Conservation (phyloP, 2,888 invertebrate genomes). For the Conomelus anceps region DNA sequence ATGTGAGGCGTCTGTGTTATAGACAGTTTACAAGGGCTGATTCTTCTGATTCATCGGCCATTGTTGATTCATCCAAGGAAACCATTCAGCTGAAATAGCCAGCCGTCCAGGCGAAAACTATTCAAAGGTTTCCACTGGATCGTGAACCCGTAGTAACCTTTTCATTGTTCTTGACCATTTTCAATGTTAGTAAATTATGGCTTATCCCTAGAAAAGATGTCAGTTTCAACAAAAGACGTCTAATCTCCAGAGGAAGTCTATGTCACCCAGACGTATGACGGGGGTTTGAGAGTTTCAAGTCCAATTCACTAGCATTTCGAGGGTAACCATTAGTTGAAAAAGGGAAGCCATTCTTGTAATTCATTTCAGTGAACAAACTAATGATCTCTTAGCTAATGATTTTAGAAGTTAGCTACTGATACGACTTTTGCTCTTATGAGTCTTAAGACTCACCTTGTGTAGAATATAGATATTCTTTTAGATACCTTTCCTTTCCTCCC, state of each 20-base stretch:
- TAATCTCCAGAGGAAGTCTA: not conserved
- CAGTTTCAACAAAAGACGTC: not conserved
- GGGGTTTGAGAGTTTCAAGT: not conserved
- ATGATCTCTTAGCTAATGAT: too few species aligned
- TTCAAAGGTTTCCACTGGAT: not conserved
- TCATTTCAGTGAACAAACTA: not conserved
- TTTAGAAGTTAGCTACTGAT: not conserved
- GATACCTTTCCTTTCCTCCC: too few species aligned
- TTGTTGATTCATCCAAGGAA: not conserved
- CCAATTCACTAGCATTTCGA: not conserved
- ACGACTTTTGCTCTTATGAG: not conserved
- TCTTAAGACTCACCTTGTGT: too few species aligned
- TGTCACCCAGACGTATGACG: not conserved
- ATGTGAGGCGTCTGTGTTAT: not conserved
- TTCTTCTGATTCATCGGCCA: not conserved
- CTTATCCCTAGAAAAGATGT: not conserved
- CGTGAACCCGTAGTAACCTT: not conserved
- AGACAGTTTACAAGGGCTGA: not conserved
- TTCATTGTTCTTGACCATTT: not conserved
- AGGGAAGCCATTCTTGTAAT: not conserved
- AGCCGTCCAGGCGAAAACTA: not conserved
- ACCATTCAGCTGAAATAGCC: not conserved
- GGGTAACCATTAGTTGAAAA: not conserved
- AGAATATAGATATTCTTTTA: too few species aligned
- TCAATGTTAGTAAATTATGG: not conserved